Evolutionary conservation across 2,888 invertebrate species (phyloP).

Genomic region (Drosophila prostipennis): DNA sequence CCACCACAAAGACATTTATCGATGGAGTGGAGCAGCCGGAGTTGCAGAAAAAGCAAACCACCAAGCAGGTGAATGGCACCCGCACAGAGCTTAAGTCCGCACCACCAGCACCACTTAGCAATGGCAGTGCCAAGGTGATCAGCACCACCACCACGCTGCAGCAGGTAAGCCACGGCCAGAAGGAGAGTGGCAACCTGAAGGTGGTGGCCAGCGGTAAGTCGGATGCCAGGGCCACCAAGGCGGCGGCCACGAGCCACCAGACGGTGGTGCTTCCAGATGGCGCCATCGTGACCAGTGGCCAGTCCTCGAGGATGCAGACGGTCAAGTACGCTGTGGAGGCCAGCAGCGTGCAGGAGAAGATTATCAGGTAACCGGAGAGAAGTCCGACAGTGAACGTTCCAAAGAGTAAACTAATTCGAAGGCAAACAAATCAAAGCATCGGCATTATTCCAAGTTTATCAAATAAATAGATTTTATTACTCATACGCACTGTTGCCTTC

Average conservation of each 20-base stretch:
- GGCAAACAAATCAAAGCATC: too few relatives aligned
- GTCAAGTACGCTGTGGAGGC: constrained; percentile 87
- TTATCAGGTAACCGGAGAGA: constrained; percentile 80
- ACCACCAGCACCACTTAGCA: constrained; percentile 29
- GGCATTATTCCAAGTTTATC: too few relatives aligned
- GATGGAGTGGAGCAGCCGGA: constrained; percentile 37
- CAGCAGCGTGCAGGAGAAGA: constrained; percentile 85
- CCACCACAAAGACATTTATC: constrained; percentile 33
- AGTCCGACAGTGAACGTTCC: neutral
- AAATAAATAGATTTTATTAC: neutral
- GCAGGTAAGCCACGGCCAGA: constrained; percentile 58
- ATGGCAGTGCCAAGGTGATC: constrained; percentile 23
- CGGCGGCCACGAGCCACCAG: constrained; percentile 47
- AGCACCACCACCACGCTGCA: constrained; percentile 57
- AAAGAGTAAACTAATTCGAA: neutral
- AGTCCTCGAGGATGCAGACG: constrained; percentile 82
- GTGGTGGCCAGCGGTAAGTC: constrained; percentile 65
- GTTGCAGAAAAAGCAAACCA: constrained; percentile 12
- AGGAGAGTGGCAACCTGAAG: constrained; percentile 59
- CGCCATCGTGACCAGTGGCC: constrained; percentile 70
- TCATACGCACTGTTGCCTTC: constrained; percentile 3
- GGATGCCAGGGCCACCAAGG: constrained; percentile 67
- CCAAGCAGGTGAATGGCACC: constrained; percentile 36
- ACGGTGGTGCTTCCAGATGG: constrained; percentile 70
- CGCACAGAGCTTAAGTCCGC: constrained; percentile 22